Evolutionary conservation across 2,797 vertebrate species (phyloP).

Genomic region (Micrastur ruficollis): DNA sequence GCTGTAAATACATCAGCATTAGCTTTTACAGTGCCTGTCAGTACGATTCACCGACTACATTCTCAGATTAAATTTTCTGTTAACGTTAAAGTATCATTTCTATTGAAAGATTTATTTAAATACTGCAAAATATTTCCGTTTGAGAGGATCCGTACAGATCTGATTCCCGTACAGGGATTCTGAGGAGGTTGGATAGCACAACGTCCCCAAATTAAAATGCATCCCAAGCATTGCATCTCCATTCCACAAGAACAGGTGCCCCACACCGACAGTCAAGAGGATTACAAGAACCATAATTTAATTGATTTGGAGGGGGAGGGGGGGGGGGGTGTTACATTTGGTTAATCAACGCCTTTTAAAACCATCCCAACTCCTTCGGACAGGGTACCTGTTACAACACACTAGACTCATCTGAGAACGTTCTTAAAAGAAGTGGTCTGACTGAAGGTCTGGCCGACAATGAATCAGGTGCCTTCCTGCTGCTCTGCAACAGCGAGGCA

Average conservation of each 20-base stretch:
- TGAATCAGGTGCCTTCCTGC: constrained; percentile 81
- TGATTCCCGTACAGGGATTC: too few species aligned
- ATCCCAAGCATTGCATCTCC: constrained; percentile 75
- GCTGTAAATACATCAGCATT: neutral
- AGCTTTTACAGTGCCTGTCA: neutral
- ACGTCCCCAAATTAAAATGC: constrained; percentile 13
- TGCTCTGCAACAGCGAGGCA: constrained; percentile 92
- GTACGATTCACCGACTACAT: neutral
- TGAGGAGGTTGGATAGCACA: neutral
- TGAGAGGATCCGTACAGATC: neutral
- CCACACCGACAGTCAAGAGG: constrained; percentile 69
- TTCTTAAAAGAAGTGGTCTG: constrained; percentile 98
- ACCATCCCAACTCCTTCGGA: constrained; percentile 67
- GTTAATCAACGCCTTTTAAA: constrained; percentile 73
- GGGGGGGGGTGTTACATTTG: constrained; percentile 38
- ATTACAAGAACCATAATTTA: constrained; percentile 69
- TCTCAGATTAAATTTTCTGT: neutral
- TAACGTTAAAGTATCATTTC: neutral
- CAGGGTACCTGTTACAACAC: constrained; percentile 93
- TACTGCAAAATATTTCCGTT: neutral
- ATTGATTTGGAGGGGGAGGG: constrained; percentile 42
- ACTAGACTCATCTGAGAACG: constrained; percentile 98
- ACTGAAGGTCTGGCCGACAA: constrained; percentile 86
- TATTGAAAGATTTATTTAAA: neutral
- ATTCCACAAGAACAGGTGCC: constrained; percentile 67